Evolutionary conservation across 2,797 vertebrate species (phyloP).

Genomic region (Hippopotamyrus pictus): DNA sequence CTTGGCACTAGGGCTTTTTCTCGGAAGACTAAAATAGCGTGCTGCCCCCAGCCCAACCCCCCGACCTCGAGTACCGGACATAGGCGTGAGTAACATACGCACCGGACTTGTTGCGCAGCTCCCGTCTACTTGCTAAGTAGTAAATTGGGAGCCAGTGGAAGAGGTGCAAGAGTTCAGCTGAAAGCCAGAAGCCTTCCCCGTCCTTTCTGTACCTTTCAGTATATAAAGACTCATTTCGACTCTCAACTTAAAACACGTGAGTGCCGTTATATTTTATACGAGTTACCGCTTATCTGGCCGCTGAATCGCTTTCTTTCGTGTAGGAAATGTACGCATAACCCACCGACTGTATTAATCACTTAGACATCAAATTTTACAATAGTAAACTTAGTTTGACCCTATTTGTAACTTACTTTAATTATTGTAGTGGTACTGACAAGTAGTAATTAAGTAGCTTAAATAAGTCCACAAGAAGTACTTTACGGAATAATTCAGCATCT

Average conservation of each 20-base stretch:
- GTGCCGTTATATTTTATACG: not conserved
- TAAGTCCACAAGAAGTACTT: not conserved
- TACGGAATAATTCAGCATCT: not conserved
- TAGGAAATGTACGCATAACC: not conserved
- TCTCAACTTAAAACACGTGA: not conserved
- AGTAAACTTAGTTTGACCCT: not conserved
- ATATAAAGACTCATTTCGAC: constrained; percentile 30
- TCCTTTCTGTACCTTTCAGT: constrained; percentile 39
- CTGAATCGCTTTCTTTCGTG: not conserved
- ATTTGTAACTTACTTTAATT: not conserved
- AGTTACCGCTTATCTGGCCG: not conserved
- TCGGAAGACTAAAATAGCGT: not conserved
- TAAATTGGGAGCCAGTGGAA: constrained; percentile 28
- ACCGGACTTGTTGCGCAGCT: not conserved
- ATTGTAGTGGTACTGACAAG: not conserved
- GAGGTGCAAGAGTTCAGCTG: constrained; percentile 35
- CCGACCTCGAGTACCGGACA: not conserved
- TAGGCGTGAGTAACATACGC: not conserved
- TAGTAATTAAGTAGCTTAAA: not conserved
- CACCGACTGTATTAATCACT: not conserved
- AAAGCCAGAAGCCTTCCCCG: not conserved
- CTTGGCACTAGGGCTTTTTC: not conserved
- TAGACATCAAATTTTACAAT: not conserved
- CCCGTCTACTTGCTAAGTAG: not conserved
- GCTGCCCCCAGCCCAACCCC: not conserved